A percentile compares a stretch with the other conserved stretches of the same genome.
Evolutionary conservation across 1,140 invertebrate genomes (phyloP).

Genomic region (Cherax destructor): DNA sequence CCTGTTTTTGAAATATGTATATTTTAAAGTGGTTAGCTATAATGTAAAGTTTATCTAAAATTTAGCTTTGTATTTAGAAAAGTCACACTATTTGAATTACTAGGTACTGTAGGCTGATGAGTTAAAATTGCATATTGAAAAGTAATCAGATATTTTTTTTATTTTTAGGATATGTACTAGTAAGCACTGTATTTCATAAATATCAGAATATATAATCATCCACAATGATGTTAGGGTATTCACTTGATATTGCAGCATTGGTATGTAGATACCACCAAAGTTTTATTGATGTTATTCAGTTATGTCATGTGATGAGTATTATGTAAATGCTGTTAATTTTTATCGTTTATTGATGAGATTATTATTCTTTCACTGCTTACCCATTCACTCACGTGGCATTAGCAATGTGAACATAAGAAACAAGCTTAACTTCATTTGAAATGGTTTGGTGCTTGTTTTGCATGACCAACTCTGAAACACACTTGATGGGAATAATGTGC

Average conservation of each 20-base stretch:
- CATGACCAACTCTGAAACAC: background rate
- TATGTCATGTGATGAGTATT: background rate
- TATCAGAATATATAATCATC: conserved; percentile 11
- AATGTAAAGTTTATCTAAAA: background rate
- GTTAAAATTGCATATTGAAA: background rate
- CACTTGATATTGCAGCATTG: conserved; percentile 32
- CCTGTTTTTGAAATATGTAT: background rate
- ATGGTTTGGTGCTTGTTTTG: background rate
- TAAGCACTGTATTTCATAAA: conserved; percentile 9
- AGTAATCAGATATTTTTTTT: background rate
- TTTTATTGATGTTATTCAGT: conserved; percentile 11
- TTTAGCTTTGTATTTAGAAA: background rate
- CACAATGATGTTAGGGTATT: conserved; percentile 32
- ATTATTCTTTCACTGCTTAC: background rate
- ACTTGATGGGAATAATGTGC: background rate
- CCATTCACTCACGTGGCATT: background rate
- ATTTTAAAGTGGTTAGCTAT: conserved; percentile 13
- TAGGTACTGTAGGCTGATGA: background rate
- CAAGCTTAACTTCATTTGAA: background rate
- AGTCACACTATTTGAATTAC: background rate
- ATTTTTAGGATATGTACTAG: background rate
- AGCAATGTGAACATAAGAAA: background rate
- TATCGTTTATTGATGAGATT: background rate
- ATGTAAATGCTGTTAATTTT: background rate
- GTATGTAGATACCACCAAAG: conserved; percentile 32